These are phyloP conservation scores for Tigriopus californicus DNA, from an alignment of 2,888 invertebrate genomes.

Conservation along the genomic window DNA sequence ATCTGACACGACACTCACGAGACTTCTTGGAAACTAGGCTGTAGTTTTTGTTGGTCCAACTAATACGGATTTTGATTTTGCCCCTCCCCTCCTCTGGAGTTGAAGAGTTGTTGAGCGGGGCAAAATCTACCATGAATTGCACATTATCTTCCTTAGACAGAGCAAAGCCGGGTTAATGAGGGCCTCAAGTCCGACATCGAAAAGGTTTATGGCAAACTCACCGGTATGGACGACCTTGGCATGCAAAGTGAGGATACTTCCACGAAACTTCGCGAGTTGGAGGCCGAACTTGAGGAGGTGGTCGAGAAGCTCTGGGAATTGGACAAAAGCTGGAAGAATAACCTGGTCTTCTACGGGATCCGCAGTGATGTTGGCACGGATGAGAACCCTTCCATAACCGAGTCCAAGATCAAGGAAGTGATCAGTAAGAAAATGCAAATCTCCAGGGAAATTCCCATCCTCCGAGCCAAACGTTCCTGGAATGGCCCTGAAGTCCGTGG, in stretches of 20 bases:
- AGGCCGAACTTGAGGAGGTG: constrained; percentile 1
- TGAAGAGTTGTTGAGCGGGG: background rate
- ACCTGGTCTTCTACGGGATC: constrained; percentile 7
- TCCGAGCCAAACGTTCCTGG: background rate
- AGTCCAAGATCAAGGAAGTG: background rate
- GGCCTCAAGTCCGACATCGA: background rate
- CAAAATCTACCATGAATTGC: too few species aligned
- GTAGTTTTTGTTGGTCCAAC: too few species aligned
- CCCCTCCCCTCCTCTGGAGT: background rate
- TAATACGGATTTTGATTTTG: background rate
- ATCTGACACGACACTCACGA: too few species aligned
- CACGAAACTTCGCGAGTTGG: background rate
- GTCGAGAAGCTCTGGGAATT: constrained; percentile 9
- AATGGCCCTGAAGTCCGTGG: constrained; percentile 11
- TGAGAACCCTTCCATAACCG: background rate
- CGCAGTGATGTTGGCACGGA: background rate
- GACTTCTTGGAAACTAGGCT: too few species aligned
- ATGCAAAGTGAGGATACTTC: background rate
- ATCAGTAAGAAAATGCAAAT: background rate
- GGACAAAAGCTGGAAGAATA: constrained; percentile 7
- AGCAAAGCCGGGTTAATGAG: background rate
- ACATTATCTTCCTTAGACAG: background rate
- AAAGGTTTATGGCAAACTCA: background rate
- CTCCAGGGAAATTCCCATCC: background rate
- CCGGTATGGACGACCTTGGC: background rate